phyloP scores from a whole-genome alignment of 1,140 invertebrate genomes.

The Dryas iulia region DNA sequence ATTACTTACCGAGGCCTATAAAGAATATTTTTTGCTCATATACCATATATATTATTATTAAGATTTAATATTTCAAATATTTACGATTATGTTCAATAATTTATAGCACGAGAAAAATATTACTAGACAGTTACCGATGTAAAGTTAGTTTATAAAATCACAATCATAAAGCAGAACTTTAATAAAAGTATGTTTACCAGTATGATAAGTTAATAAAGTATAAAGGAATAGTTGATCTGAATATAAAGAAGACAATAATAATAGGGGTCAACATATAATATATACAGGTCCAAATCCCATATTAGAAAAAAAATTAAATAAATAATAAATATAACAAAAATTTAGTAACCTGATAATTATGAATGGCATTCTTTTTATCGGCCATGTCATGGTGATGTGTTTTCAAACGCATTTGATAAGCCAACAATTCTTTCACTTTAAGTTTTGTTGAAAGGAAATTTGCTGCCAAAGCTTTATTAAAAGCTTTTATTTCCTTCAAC shows the following conservation, averaged over 20 bases:
- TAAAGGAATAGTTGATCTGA: neutral
- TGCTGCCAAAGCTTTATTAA: conserved; percentile 62
- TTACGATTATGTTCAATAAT: too few species aligned
- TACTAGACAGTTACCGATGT: neutral
- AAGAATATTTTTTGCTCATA: neutral
- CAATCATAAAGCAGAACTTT: neutral
- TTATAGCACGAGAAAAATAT: too few species aligned
- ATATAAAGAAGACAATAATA: too few species aligned
- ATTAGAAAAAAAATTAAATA: neutral
- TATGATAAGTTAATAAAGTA: neutral
- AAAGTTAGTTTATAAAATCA: neutral
- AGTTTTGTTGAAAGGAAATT: conserved; percentile 62
- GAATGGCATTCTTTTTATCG: conserved; percentile 52
- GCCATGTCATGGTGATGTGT: conserved; percentile 48
- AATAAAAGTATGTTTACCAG: neutral
- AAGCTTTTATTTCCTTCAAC: conserved; percentile 61
- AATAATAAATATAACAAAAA: neutral
- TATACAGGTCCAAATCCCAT: too few species aligned
- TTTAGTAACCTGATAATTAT: conserved; percentile 50
- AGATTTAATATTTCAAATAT: too few species aligned
- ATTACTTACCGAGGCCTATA: conserved; percentile 15
- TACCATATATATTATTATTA: neutral
- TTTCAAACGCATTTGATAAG: conserved; percentile 40
- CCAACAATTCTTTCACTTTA: conserved; percentile 60
- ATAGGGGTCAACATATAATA: too few species aligned